Percentiles rank a stretch among this genome's conserved stretches.
Conservation (phyloP, 1,140 invertebrate genomes). For the Brachionus paranguensis region DNA sequence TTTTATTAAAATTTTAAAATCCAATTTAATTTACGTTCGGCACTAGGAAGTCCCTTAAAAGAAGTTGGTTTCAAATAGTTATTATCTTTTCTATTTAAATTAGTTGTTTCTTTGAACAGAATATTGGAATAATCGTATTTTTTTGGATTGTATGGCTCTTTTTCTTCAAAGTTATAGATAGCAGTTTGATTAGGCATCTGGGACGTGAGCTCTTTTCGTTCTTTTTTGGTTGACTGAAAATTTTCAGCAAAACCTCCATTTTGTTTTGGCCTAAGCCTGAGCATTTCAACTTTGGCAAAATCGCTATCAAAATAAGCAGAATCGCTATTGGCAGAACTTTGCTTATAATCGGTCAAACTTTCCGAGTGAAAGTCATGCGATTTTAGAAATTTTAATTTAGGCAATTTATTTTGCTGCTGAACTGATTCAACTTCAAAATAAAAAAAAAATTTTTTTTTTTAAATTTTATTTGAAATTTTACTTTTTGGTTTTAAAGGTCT, state of each 20-base stretch:
- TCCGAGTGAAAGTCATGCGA: background rate
- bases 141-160: background rate
- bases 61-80: background rate
- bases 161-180: background rate
- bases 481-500: background rate
- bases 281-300: conserved; percentile 12
- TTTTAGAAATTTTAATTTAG: conserved; percentile 7
- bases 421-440: background rate
- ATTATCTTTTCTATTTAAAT: background rate
- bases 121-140: conserved; percentile 23
- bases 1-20: background rate
- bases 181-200: background rate
- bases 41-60: background rate
- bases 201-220: background rate
- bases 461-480: background rate
- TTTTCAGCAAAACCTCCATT: background rate
- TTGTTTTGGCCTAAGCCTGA: background rate
- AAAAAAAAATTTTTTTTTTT: background rate
- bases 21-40: background rate
- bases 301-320: background rate
- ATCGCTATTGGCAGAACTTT: background rate
- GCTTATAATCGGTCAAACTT: background rate
- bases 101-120: background rate
- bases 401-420: background rate
- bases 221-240: background rate